Base-by-base conservation (phyloP, 2,797 vertebrate genomes). In the Gorsachius magnificus region DNA sequence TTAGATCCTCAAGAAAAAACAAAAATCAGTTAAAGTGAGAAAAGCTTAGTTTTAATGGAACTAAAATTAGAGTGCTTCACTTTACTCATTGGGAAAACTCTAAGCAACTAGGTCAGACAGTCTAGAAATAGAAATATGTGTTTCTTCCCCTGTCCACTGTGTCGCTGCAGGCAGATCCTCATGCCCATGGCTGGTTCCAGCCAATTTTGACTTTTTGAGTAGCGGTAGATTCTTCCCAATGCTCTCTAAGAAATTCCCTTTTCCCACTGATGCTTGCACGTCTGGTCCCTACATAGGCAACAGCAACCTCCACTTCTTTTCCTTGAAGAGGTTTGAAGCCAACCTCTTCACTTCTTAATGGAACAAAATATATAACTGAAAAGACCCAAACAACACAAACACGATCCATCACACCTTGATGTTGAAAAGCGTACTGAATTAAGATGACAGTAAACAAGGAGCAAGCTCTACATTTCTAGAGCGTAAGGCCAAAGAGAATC, bases 261-360 rank as follows among this genome's bases (percentile, higher is more conserved):
- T 76, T 83, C 38, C 31, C 75, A 0, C 10, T 83, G n/a, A 21
- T 5, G 4, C 18, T 48, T 50, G 4, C 13, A 48, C 3, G 0
- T n/a, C 38, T 88, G 20, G 22, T 77, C 6, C 17, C 24, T 41
- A 22, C 20, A 12, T 38, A 57, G 8, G 6, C 25, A 83, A 45
- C 12, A 57, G 25, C 31, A 68, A 13, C 10, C 31, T 60, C 17
- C 11, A 29, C 2, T n/a, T 7, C 4, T 56, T 78, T 71, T 70
- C 20, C 29, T 80, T 83, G 25, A 22, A 45, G 11, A 50, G 2
- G 4, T 9, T 29, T 77, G 57, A 86, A 86, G 35, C 8, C n/a
- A 88, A 68, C 5, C 5, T 81, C 19, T 56, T 66, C 3, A 18
- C 7, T 64, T 76, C 58, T 45, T 54, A 41, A 46, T 29, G 20